Conservation (phyloP, 2,797 vertebrate genomes). For the Lagorchestes hirsutus region DNA sequence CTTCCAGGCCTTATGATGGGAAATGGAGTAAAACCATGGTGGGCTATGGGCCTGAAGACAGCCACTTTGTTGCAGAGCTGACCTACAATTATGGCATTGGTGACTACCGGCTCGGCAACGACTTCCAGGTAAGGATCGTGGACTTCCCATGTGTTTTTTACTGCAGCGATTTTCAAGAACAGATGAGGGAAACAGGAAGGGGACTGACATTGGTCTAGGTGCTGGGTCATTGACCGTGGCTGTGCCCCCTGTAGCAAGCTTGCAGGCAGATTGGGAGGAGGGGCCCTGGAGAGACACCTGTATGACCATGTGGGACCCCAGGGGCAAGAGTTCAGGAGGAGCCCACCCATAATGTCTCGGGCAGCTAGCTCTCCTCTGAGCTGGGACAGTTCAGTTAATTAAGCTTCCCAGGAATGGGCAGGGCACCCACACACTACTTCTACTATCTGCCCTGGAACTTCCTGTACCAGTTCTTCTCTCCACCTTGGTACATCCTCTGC, state of each 20-base stretch:
- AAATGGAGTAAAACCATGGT: constrained; percentile 99
- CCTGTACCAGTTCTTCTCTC: neutral
- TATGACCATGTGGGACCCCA: too few relatives aligned
- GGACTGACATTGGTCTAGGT: neutral
- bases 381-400: too few relatives aligned
- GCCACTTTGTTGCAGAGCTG: constrained; percentile 96
- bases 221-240: neutral
- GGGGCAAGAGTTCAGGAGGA: too few relatives aligned
- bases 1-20: constrained; percentile 95
- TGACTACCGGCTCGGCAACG: constrained; percentile 94
- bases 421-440: too few relatives aligned
- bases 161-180: neutral
- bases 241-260: too few relatives aligned
- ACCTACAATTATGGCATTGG: constrained; percentile 98
- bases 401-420: too few relatives aligned
- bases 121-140: constrained; percentile 92
- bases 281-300: too few relatives aligned
- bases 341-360: too few relatives aligned
- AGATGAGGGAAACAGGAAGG: neutral
- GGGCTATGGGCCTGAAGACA: constrained; percentile 95
- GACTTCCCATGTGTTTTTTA: neutral
- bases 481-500: neutral
- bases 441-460: neutral
- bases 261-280: too few relatives aligned
- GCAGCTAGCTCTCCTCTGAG: neutral